phyloP scores from a whole-genome alignment of 2,113 vertebrate species.

The Pseudolaguvia tuberculata region DNA sequence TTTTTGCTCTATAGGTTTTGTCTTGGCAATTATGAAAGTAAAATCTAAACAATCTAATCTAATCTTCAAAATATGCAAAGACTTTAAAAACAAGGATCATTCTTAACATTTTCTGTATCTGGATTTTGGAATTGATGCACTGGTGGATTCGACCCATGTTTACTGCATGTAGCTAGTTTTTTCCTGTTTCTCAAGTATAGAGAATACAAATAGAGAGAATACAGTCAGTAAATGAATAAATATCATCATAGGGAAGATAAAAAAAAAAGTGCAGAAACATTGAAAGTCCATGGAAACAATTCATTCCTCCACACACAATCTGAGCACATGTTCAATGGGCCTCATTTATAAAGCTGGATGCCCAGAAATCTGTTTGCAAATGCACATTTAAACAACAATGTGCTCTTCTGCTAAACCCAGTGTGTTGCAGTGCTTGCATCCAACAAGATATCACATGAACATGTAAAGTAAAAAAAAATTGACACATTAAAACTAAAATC shows the following conservation, averaged over 20 bases:
- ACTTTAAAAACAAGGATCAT: too few relatives aligned
- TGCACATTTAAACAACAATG: background rate
- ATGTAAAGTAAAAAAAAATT: background rate
- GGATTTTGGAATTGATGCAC: too few relatives aligned
- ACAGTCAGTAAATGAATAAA: too few relatives aligned
- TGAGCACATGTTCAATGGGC: constrained; percentile 1
- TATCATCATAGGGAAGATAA: background rate
- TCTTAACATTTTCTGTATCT: too few relatives aligned
- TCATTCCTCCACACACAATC: constrained; percentile 2
- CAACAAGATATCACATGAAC: background rate
- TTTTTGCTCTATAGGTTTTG: too few relatives aligned
- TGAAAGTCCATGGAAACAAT: background rate
- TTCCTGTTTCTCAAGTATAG: too few relatives aligned
- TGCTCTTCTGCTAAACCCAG: background rate
- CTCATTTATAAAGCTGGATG: background rate
- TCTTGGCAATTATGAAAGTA: too few relatives aligned
- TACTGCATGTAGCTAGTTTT: too few relatives aligned
- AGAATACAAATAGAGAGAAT: too few relatives aligned
- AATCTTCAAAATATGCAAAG: too few relatives aligned
- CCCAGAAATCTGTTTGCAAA: background rate
- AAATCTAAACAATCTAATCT: too few relatives aligned
- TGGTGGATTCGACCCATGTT: too few relatives aligned
- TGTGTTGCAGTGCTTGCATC: background rate
- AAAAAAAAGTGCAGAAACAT: constrained; percentile 23
- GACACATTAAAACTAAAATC: background rate